phyloP scores from a whole-genome alignment of 53 echinoderm and acorn worm species.

The Paelopatides confundens region DNA sequence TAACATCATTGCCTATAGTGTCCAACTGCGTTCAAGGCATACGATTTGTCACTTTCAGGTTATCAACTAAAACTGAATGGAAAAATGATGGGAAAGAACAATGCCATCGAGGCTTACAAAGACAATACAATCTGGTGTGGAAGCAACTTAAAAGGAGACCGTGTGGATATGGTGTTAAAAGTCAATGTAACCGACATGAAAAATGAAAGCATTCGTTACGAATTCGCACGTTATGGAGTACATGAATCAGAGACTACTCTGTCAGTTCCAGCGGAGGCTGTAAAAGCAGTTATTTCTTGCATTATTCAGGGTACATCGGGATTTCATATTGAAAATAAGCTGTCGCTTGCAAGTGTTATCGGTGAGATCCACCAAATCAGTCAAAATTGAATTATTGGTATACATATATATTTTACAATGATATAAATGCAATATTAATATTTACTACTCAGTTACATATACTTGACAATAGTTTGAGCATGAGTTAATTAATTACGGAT shows the following conservation, averaged over 20 bases:
- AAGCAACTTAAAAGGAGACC: neutral
- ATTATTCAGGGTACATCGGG: neutral
- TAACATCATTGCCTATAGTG: too few species aligned
- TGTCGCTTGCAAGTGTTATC: neutral
- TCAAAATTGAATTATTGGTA: too few species aligned
- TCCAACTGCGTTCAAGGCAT: too few species aligned
- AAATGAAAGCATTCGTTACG: neutral
- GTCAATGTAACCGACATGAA: neutral
- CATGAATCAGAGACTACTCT: neutral
- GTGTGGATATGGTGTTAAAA: neutral
- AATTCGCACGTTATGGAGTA: neutral
- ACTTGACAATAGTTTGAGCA: too few species aligned
- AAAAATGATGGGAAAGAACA: neutral
- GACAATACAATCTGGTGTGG: neutral
- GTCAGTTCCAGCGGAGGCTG: neutral
- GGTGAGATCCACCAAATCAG: too few species aligned
- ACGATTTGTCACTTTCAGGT: too few species aligned
- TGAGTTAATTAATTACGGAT: too few species aligned
- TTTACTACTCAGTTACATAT: too few species aligned
- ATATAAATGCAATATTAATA: too few species aligned
- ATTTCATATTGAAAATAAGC: neutral
- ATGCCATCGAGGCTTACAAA: neutral
- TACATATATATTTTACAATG: too few species aligned
- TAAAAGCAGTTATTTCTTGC: neutral
- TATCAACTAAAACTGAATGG: neutral